Evolutionary conservation across 2,888 invertebrate species (phyloP), one percentile per base, ranked within the genome.

Genomic region (Troides helena): DNA sequence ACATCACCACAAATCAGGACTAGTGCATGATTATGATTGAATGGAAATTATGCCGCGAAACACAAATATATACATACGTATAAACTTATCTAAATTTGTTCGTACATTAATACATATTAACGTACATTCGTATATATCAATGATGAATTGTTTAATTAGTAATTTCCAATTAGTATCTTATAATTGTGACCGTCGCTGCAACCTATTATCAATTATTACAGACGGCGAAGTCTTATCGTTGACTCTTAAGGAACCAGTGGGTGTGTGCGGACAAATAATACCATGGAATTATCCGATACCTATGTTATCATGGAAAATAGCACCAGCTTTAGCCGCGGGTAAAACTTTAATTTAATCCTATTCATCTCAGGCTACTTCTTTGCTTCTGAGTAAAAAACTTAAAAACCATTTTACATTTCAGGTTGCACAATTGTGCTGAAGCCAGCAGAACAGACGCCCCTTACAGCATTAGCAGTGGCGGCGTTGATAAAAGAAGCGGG

Each of bases 271-370:
- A 1, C 98, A 98, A 87, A 98, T 98, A 71, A 97, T 98, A 77
- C 98, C 98, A 8, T 98, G 98, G 98, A 98, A 98, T 86, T 98
- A 98, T 80, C 98, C 97, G 0, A 88, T 97, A 68, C 89, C 98
- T 70, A 99, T 99, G 99, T 94, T 97, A 89, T 94, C 97, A 0
- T 99, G 99, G 99, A 99, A 99, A 88, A 93, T 99, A 65, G 97
- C 94, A 3, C 97, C 97, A 0, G 97, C 97, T 0, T 83, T 97
- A 68, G 95, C 96, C 7, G 96, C 96, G 77, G 92, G 92, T 92
- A 79, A 75, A 63, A n/a, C 39, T 39, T 39, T 39, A 50, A 50
- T 17, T 17, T 5, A 17, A 2, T 17, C 1, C 17, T 17, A 18
- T 50, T 50, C 50, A 50, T 2, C 39, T 39, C 8, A 10, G 10